phyloP scores from a whole-genome alignment of 2,797 vertebrate species.

The Esox lucius region DNA sequence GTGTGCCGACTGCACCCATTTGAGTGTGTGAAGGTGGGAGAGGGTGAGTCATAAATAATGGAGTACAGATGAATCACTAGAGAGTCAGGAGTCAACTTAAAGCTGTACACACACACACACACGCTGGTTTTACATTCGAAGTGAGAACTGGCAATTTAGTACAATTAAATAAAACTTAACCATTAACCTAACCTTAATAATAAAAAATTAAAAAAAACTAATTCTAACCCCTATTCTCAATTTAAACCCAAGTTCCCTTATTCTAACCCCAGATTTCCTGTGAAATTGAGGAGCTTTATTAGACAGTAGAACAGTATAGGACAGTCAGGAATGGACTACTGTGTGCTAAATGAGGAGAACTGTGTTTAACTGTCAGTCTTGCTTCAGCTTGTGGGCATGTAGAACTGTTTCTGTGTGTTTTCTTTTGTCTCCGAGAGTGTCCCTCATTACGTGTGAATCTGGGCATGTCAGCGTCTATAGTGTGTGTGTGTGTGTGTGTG shows the following conservation, averaged over 20 bases:
- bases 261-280: too few species aligned
- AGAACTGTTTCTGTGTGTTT: background rate
- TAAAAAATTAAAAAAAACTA: too few species aligned
- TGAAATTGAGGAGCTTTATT: too few species aligned
- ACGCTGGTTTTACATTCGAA: background rate
- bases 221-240: too few species aligned
- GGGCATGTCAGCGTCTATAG: background rate
- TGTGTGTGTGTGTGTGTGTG: background rate
- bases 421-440: background rate
- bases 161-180: too few species aligned
- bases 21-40: background rate
- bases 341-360: background rate
- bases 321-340: too few species aligned
- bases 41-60: conserved; percentile 13
- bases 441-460: background rate
- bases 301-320: too few species aligned
- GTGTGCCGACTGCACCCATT: background rate
- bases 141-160: too few species aligned
- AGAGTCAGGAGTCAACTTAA: background rate
- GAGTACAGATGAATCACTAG: conserved; percentile 7
- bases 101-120: background rate
- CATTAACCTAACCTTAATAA: background rate
- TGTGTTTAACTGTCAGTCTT: background rate
- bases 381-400: background rate
- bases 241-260: too few species aligned